A percentile compares a stretch with the other conserved stretches of the same genome.
These are phyloP conservation scores for Leptopilina boulardi DNA, from an alignment of 1,140 invertebrate species.

Conservation along the genomic window DNA sequence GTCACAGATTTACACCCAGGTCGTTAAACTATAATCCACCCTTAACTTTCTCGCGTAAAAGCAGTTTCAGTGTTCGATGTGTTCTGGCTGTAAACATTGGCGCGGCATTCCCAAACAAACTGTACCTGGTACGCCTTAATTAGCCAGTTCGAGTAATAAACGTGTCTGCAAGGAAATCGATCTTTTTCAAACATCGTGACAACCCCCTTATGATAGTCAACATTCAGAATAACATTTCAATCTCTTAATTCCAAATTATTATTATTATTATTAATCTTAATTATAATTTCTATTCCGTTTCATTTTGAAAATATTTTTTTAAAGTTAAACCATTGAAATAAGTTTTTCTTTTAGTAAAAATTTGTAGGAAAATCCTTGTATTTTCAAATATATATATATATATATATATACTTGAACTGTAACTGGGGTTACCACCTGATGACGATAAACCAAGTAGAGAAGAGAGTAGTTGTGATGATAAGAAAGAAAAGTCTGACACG, in stretches of 20 bases:
- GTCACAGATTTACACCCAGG: constrained; percentile 56
- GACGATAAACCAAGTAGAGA: constrained; percentile 33
- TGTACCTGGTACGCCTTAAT: constrained; percentile 54
- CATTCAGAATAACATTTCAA: constrained; percentile 7
- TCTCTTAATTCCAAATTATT: no score
- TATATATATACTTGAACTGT: constrained; percentile 9
- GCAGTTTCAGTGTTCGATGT: constrained; percentile 41
- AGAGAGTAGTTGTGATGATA: constrained; percentile 21
- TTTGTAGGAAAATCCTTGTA: no score
- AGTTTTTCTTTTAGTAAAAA: no score
- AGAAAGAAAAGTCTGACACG: constrained; percentile 35
- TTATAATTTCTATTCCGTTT: no score
- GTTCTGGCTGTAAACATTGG: constrained; percentile 47
- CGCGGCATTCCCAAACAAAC: constrained; percentile 50
- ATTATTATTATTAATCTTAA: no score
- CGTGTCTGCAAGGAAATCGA: constrained; percentile 34
- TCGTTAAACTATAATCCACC: constrained; percentile 51
- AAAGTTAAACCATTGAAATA: no score
- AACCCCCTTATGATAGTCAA: constrained; percentile 25
- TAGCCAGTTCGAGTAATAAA: constrained; percentile 46
- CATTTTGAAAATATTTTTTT: no score
- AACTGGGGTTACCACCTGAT: constrained; percentile 40
- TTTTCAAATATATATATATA: no score
- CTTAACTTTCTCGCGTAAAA: constrained; percentile 52
- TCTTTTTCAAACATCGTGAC: constrained; percentile 25